Percentiles rank a stretch among this genome's conserved stretches.
phyloP scores from a whole-genome alignment of 2,888 invertebrate genomes.

The Phaonia tiefii region DNA sequence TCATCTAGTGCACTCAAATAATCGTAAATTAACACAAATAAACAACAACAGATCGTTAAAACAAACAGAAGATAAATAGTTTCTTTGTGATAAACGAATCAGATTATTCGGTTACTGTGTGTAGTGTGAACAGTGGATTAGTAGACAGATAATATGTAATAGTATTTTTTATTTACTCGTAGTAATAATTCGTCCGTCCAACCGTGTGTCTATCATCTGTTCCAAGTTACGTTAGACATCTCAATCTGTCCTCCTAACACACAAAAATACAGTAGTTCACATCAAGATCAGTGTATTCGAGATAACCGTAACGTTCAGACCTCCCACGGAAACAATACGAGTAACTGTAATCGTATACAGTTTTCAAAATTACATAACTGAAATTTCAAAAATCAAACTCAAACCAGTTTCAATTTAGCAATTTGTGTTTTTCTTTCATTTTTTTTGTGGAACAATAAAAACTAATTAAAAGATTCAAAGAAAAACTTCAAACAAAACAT shows the following conservation, averaged over 20 bases:
- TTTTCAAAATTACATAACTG: background rate
- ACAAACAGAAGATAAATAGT: conserved; percentile 8
- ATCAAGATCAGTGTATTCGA: conserved; percentile 32
- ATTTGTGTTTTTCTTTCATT: background rate
- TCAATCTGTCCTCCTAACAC: background rate
- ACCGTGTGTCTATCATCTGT: background rate
- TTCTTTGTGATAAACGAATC: too few relatives aligned
- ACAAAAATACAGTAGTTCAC: background rate
- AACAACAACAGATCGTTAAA: conserved; percentile 2
- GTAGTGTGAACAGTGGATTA: background rate
- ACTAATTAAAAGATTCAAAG: background rate
- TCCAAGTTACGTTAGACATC: background rate
- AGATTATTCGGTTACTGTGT: background rate
- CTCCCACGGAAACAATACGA: background rate
- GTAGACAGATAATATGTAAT: background rate
- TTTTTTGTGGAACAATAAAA: background rate
- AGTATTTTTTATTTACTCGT: too few relatives aligned
- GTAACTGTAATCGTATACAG: background rate
- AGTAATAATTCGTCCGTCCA: too few relatives aligned
- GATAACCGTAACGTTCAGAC: conserved; percentile 19
- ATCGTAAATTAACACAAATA: conserved; percentile 40
- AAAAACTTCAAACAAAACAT: background rate
- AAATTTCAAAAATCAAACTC: background rate
- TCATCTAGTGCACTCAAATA: background rate
- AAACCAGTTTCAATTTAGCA: conserved; percentile 12